Evolutionary conservation across 2,797 vertebrate species (phyloP).

Genomic region (Lagodon rhomboides): DNA sequence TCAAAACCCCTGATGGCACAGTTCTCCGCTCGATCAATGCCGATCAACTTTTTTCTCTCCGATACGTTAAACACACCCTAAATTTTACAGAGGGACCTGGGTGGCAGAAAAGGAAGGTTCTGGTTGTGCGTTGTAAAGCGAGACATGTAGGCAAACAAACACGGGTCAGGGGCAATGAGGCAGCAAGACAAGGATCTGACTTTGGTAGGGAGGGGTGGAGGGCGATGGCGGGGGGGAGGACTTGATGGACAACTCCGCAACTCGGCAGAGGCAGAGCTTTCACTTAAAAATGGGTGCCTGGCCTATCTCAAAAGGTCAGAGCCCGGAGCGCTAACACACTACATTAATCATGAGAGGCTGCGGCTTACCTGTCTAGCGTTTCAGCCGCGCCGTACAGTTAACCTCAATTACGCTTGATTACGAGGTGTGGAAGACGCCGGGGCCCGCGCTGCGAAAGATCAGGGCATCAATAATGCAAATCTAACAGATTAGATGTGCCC

Average conservation of each 20-base stretch:
- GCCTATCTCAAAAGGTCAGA: slow-evolving; percentile 89
- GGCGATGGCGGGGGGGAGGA: slow-evolving; percentile 58
- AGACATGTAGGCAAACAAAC: slow-evolving; percentile 83
- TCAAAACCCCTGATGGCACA: neutral
- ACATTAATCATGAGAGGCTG: slow-evolving; percentile 86
- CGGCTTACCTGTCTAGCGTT: slow-evolving; percentile 86
- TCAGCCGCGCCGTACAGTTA: slow-evolving; percentile 84
- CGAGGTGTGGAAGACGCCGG: slow-evolving; percentile 83
- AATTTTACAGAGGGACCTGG: slow-evolving; percentile 24
- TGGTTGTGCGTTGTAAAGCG: slow-evolving; percentile 74
- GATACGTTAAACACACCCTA: slow-evolving; percentile 29
- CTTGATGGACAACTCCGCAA: slow-evolving; percentile 86
- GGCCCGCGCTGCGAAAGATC: slow-evolving; percentile 70
- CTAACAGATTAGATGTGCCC: slow-evolving; percentile 77
- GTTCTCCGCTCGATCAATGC: slow-evolving; percentile 4
- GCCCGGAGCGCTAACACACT: slow-evolving; percentile 83
- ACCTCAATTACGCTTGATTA: slow-evolving; percentile 88
- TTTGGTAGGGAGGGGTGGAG: slow-evolving; percentile 47
- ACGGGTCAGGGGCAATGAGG: slow-evolving; percentile 74
- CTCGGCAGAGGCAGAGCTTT: slow-evolving; percentile 84
- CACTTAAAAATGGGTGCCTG: slow-evolving; percentile 89
- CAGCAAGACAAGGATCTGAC: slow-evolving; percentile 81
- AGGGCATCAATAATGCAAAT: slow-evolving; percentile 85
- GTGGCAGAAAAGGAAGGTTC: slow-evolving; percentile 47
- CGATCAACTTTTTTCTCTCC: slow-evolving; percentile 21